Percentiles rank a stretch among this genome's conserved stretches.
phyloP scores from a whole-genome alignment of 2,113 vertebrate genomes.

The Eudyptes chrysolophus region DNA sequence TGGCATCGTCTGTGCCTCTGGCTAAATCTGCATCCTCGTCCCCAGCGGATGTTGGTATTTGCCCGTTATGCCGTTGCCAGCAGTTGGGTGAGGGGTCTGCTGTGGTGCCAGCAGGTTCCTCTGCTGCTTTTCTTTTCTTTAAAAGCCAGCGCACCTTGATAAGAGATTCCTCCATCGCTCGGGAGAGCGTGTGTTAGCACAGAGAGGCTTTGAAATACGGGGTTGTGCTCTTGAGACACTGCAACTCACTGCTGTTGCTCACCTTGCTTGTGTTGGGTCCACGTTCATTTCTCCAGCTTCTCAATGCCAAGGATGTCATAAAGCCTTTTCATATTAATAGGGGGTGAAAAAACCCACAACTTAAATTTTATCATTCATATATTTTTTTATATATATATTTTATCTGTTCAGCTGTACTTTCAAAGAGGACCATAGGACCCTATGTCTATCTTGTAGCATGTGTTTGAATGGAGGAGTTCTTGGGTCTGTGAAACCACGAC shows the following conservation, averaged over 20 bases:
- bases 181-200: rapidly evolving
- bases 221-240: rapidly evolving
- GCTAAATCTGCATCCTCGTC: neutral
- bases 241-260: neutral
- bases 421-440: neutral
- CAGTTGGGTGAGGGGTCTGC: neutral
- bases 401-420: neutral
- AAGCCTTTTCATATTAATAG: neutral
- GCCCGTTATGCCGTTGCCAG: rapidly evolving
- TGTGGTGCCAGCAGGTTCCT: rapidly evolving
- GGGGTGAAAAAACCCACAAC: neutral
- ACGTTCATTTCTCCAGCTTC: rapidly evolving
- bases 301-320: neutral
- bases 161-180: rapidly evolving
- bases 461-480: neutral
- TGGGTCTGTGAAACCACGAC: neutral
- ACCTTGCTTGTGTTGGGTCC: neutral
- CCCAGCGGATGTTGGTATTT: neutral
- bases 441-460: too few relatives aligned
- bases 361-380: neutral
- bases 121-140: neutral
- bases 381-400: neutral
- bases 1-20: too few relatives aligned
- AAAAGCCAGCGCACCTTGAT: rapidly evolving
- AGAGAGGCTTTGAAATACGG: neutral